phyloP scores from a whole-genome alignment of 2,888 invertebrate genomes.

The Idaea aversata region DNA sequence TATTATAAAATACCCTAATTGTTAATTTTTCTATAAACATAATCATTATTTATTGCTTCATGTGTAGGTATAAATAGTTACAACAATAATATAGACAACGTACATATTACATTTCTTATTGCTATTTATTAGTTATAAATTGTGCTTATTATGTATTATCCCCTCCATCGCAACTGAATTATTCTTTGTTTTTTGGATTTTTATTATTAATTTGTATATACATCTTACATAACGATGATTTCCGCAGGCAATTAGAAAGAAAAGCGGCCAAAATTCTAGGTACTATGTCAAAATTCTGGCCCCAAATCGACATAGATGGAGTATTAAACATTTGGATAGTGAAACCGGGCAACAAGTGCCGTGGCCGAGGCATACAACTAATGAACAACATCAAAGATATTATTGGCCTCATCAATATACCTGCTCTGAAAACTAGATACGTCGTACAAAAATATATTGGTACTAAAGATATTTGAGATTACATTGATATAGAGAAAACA shows the following conservation, averaged over 20 bases:
- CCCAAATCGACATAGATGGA: slow-evolving; percentile 92
- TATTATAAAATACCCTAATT: too few species aligned
- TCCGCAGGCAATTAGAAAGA: slow-evolving; percentile 68
- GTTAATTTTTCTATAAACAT: too few species aligned
- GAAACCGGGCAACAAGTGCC: slow-evolving; percentile 95
- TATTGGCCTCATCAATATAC: slow-evolving; percentile 84
- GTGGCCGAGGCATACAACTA: slow-evolving; percentile 93
- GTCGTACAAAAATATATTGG: slow-evolving; percentile 98
- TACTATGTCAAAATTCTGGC: slow-evolving; percentile 86
- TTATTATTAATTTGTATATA: slow-evolving; percentile 6
- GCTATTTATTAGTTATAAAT: too few species aligned
- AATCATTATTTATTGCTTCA: too few species aligned
- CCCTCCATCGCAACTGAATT: too few species aligned
- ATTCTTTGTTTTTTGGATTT: not conserved
- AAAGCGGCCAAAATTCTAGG: slow-evolving; percentile 82
- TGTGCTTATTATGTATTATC: too few species aligned
- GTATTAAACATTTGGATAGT: slow-evolving; percentile 95
- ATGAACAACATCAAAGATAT: slow-evolving; percentile 94
- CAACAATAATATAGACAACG: too few species aligned
- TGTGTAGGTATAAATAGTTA: too few species aligned
- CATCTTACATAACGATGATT: not conserved
- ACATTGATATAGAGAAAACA: not conserved
- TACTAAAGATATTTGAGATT: slow-evolving; percentile 56
- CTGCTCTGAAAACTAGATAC: slow-evolving; percentile 87
- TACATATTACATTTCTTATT: too few species aligned